These are phyloP conservation scores for Phasianus colchicus DNA, from an alignment of 2,113 vertebrate genomes.

Conservation along the genomic window DNA sequence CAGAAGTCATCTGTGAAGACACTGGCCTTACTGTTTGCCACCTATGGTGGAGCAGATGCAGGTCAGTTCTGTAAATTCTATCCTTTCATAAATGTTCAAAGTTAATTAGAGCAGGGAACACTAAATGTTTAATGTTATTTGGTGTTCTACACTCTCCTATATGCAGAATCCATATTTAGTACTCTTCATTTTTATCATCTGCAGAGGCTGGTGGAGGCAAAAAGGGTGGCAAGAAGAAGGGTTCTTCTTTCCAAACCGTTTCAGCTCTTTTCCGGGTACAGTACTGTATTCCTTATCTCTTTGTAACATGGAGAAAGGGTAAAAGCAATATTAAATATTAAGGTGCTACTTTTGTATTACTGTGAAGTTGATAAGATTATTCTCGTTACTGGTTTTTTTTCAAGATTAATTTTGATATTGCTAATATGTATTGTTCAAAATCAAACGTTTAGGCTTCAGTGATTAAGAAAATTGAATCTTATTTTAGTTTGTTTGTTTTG, in stretches of 20 bases:
- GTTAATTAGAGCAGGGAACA: not conserved
- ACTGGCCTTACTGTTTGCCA: not conserved
- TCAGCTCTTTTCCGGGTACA: slow-evolving; percentile 89
- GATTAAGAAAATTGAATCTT: not conserved
- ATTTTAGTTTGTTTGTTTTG: not conserved
- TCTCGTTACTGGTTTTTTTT: not conserved
- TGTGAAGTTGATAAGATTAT: not conserved
- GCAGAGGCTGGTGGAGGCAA: slow-evolving; percentile 63
- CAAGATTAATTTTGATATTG: not conserved
- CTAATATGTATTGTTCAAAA: not conserved
- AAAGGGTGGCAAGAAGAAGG: slow-evolving; percentile 91
- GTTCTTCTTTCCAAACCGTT: slow-evolving; percentile 91
- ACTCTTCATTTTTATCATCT: not conserved
- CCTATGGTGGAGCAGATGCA: not conserved
- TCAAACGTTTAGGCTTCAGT: not conserved
- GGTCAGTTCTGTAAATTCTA: not conserved
- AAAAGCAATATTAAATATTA: not conserved
- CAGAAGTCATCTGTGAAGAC: not conserved
- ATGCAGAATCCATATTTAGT: not conserved
- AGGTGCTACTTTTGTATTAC: not conserved
- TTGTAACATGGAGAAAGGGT: not conserved
- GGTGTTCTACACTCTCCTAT: not conserved
- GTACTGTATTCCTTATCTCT: not conserved
- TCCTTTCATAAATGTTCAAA: not conserved
- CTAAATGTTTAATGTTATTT: not conserved